Evolutionary conservation across 2,888 invertebrate species (phyloP).

Genomic region (Mythimna pallens): DNA sequence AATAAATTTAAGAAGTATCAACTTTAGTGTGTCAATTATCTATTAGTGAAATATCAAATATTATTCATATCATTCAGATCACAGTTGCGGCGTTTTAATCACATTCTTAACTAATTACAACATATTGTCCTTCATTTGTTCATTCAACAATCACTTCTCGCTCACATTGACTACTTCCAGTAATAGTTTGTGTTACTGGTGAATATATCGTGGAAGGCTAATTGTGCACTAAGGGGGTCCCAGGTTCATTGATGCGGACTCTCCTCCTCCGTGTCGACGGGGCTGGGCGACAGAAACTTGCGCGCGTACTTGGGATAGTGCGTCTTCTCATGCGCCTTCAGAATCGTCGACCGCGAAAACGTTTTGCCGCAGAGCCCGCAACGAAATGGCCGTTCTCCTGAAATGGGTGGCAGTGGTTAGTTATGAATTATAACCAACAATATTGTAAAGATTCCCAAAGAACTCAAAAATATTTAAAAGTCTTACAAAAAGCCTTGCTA

Average conservation of each 20-base stretch:
- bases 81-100: slow-evolving; percentile 91
- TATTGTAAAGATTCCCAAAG: not conserved
- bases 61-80: slow-evolving; percentile 91
- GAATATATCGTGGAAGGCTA: slow-evolving; percentile 76
- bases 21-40: slow-evolving; percentile 87
- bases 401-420: slow-evolving; percentile 60
- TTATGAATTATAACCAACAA: not conserved
- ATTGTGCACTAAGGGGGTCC: slow-evolving; percentile 73
- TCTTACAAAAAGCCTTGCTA: not conserved
- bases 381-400: slow-evolving; percentile 96
- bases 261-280: slow-evolving; percentile 95
- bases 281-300: slow-evolving; percentile 96
- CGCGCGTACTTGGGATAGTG: slow-evolving; percentile 97
- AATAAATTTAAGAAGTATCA: slow-evolving; percentile 82
- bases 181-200: slow-evolving; percentile 73
- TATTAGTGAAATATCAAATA: slow-evolving; percentile 91
- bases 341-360: slow-evolving; percentile 96
- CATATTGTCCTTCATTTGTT: slow-evolving; percentile 89
- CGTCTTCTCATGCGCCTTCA: slow-evolving; percentile 98
- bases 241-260: slow-evolving; percentile 92
- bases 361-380: slow-evolving; percentile 97
- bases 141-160: slow-evolving; percentile 81
- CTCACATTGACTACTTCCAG: slow-evolving; percentile 83
- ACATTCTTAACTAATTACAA: slow-evolving; percentile 90
- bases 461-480: not conserved